Base-by-base conservation (phyloP, 64 coral and sea anemone species). In the Pocillopora damicornis region DNA sequence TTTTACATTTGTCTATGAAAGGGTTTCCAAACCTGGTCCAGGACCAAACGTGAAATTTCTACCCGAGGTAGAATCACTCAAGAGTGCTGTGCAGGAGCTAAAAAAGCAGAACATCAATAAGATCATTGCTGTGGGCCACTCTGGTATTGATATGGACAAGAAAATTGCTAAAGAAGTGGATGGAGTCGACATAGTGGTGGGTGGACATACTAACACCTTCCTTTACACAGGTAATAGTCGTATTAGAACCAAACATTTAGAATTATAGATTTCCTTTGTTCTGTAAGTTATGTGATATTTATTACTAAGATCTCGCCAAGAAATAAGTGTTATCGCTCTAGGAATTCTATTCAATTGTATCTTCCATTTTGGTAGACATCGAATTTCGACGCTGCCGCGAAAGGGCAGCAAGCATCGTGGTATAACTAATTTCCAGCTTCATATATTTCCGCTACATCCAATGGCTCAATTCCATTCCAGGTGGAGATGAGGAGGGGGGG, bases 171-270 rank as follows among this genome's bases (percentile, higher is more conserved):
- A 74, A 25, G 86, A 86, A 61, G 92, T 98, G 1, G 76, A 91
- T 18, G 95, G 95, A 15, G 92, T 98, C 0, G 95, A 98, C 75
- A 86, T 98, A 58, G 91, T 98, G 7, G 95, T 98, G 16, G 95
- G 95, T 20, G 95, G 95, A 2, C 95, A 98, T 59, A 77, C 89
- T 35, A 81, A 93, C 42, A 94, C 95, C 17, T 98, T 98, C 77
- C 80, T 98, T 62, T 98, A 98, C 86, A 87, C 92, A 67, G 95
- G 95, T 91, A 64, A 75, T 66, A 30, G 30, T 30, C 30, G 30
- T 30, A 30, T 30, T 30, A 11, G 74, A 16, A 1, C 37, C 8
- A 16, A 15, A 9, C 75, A 67, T 20, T 51, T 51, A 51, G 1
- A 51, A 1, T 0, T 51, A 51, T 51, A 51, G 42, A 51, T 51